Percentiles rank a stretch among this genome's conserved stretches.
These are phyloP conservation scores for Cyaniris semiargus DNA, from an alignment of 2,888 invertebrate genomes.

Conservation along the genomic window DNA sequence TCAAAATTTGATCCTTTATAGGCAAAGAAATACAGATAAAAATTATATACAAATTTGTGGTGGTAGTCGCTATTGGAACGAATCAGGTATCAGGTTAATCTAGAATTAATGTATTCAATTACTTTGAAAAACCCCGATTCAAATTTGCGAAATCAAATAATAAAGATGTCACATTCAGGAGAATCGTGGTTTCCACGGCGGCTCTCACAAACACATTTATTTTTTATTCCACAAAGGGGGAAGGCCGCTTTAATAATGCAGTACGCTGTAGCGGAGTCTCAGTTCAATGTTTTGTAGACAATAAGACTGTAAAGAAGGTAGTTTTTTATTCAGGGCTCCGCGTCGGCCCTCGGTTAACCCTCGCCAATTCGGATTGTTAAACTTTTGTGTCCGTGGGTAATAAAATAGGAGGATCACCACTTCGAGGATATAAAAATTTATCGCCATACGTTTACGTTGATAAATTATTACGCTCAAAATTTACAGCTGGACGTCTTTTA, in stretches of 20 bases:
- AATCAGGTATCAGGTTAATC: not conserved
- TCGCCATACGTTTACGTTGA: not conserved
- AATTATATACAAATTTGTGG: no score
- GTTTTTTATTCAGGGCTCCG: slow-evolving; percentile 29
- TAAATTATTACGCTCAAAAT: slow-evolving; percentile 12
- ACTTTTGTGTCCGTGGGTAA: slow-evolving; percentile 25
- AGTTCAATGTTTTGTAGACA: slow-evolving; percentile 46
- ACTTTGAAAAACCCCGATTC: slow-evolving; percentile 15
- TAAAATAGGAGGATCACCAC: slow-evolving; percentile 17
- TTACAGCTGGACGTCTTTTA: not conserved
- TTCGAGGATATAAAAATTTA: not conserved
- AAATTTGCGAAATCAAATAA: slow-evolving; percentile 20
- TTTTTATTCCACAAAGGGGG: slow-evolving; percentile 49
- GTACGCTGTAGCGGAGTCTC: slow-evolving; percentile 71
- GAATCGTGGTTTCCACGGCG: slow-evolving; percentile 4
- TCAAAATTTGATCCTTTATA: not conserved
- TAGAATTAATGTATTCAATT: not conserved
- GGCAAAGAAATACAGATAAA: not conserved
- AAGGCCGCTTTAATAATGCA: slow-evolving; percentile 72
- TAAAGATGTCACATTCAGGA: slow-evolving; percentile 23
- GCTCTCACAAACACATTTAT: slow-evolving; percentile 24
- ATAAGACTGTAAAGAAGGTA: slow-evolving; percentile 36
- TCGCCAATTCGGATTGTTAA: slow-evolving; percentile 27
- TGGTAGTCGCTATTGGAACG: not conserved
- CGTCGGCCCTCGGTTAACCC: slow-evolving; percentile 25